Percentiles rank a stretch among this genome's conserved stretches.
Conservation (phyloP, 2,113 vertebrate genomes). For the Lagopus leucura region DNA sequence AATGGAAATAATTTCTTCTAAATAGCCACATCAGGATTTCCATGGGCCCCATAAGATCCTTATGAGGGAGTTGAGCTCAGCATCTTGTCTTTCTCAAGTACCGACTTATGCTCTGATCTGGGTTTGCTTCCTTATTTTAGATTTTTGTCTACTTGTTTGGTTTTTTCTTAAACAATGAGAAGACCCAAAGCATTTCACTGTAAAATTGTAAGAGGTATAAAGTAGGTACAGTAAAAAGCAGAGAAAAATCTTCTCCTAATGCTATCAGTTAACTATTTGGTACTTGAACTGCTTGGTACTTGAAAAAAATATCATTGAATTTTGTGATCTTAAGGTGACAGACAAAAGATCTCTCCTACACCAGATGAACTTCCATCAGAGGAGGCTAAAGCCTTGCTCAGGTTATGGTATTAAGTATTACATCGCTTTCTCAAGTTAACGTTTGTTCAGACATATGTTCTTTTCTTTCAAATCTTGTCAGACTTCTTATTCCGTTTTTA, state of each 20-base stretch:
- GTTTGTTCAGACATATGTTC: slow-evolving; percentile 74
- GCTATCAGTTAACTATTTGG: background rate
- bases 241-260: background rate
- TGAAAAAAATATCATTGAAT: background rate
- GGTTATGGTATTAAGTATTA: slow-evolving; percentile 67
- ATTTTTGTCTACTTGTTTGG: background rate
- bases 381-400: slow-evolving; percentile 58
- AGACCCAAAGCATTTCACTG: background rate
- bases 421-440: slow-evolving; percentile 65
- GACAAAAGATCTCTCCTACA: background rate
- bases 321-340: background rate
- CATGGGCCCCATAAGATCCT: background rate
- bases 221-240: background rate
- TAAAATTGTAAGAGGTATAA: background rate
- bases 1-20: slow-evolving; percentile 75
- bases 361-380: slow-evolving; percentile 19
- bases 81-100: background rate
- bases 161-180: background rate
- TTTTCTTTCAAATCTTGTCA: slow-evolving; percentile 61
- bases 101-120: background rate
- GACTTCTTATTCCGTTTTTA: slow-evolving; percentile 75
- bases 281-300: background rate
- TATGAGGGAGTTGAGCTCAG: slow-evolving; percentile 1
- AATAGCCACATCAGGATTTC: slow-evolving; percentile 2
- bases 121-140: background rate